Evolutionary conservation across 2,888 invertebrate species (phyloP).

Genomic region (Alcis repandata): DNA sequence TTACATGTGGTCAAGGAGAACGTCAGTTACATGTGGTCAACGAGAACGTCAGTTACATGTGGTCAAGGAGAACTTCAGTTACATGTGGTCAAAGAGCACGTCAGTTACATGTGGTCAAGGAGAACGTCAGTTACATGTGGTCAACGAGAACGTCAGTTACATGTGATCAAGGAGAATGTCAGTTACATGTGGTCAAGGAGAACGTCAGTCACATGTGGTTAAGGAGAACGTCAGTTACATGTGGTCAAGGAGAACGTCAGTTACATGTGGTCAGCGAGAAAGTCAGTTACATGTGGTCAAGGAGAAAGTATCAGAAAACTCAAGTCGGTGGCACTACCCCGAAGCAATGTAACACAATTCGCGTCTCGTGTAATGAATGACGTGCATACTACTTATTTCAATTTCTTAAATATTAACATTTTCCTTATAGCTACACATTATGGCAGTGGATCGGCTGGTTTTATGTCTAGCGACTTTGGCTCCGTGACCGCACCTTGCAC

Average conservation of each 20-base stretch:
- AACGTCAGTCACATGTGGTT: background rate
- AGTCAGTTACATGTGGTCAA: background rate
- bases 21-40: background rate
- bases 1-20: background rate
- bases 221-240: background rate
- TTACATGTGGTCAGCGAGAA: background rate
- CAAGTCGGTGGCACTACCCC: background rate
- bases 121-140: background rate
- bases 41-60: background rate
- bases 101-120: background rate
- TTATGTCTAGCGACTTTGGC: constrained; percentile 71
- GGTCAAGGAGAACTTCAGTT: background rate
- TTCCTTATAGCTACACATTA: constrained; percentile 55
- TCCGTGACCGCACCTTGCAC: constrained; percentile 32
- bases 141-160: background rate
- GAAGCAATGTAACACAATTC: constrained; percentile 15
- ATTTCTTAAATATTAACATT: constrained; percentile 58
- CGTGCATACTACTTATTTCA: constrained; percentile 52
- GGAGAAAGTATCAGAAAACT: background rate
- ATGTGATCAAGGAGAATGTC: background rate
- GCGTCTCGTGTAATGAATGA: constrained; percentile 35
- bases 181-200: background rate
- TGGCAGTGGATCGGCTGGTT: constrained; percentile 83
- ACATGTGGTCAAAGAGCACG: background rate
- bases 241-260: background rate